These are phyloP conservation scores for Brachionus calyciflorus DNA, from an alignment of 1,140 invertebrate species.

Conservation along the genomic window DNA sequence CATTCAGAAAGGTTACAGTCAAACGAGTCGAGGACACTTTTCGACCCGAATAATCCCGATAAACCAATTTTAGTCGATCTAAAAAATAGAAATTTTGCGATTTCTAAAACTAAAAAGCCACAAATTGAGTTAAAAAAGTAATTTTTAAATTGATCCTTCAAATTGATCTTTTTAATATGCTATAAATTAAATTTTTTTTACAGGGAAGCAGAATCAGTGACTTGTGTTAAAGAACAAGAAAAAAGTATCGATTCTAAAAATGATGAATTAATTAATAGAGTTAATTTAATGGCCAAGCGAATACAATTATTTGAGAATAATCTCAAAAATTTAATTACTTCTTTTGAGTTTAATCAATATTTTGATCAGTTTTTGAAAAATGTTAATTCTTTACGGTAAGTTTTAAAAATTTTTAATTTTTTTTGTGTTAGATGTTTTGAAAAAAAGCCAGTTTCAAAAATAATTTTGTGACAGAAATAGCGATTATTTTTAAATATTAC, in stretches of 20 bases:
- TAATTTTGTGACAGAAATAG: too few relatives aligned
- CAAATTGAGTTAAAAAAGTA: not conserved
- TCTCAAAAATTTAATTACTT: not conserved
- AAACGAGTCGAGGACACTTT: constrained; percentile 56
- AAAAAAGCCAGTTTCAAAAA: too few relatives aligned
- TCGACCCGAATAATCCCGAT: constrained; percentile 70
- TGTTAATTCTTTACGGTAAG: constrained; percentile 3
- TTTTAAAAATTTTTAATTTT: too few relatives aligned
- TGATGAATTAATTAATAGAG: constrained; percentile 15
- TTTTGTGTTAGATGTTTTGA: too few relatives aligned
- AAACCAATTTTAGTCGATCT: constrained; percentile 67
- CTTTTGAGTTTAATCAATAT: constrained; percentile 24
- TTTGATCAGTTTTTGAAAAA: constrained; percentile 3
- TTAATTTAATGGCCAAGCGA: not conserved
- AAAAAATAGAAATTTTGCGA: not conserved
- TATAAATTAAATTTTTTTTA: too few relatives aligned
- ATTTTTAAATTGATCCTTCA: not conserved
- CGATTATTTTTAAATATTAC: too few relatives aligned
- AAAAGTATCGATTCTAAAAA: not conserved
- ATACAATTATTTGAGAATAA: constrained; percentile 17
- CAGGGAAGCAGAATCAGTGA: too few relatives aligned
- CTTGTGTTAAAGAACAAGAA: not conserved
- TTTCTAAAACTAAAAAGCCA: not conserved
- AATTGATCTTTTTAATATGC: too few relatives aligned
- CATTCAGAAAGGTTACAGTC: not conserved